Evolutionary conservation across 1,140 invertebrate species (phyloP).

Genomic region (fruit fly (Drosophila melanogaster)): DNA sequence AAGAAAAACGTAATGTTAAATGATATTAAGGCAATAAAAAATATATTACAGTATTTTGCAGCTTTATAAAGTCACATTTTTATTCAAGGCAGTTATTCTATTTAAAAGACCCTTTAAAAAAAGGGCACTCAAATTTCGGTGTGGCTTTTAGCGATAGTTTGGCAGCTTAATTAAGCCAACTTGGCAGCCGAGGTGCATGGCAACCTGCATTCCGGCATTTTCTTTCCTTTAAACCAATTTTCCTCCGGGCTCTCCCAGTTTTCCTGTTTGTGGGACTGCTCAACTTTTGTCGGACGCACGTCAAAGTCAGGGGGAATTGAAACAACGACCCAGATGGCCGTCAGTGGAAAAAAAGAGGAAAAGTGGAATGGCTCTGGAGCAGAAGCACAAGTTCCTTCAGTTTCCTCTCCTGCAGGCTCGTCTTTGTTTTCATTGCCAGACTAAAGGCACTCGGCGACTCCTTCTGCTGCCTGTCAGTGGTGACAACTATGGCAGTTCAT

Average conservation of each 20-base stretch:
- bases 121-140: conserved; percentile 29
- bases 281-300: conserved; percentile 47
- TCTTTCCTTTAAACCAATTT: conserved; percentile 13
- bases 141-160: conserved; percentile 8
- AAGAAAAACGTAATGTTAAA: no score
- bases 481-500: background rate
- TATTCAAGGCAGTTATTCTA: no score
- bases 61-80: background rate
- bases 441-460: conserved; percentile 17
- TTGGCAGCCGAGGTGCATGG: conserved; percentile 30
- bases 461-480: background rate
- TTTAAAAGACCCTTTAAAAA: background rate
- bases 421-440: conserved; percentile 36
- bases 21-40: no score
- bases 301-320: conserved; percentile 46
- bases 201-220: conserved; percentile 33
- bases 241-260: conserved; percentile 15
- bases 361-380: background rate
- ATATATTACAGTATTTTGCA: no score
- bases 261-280: conserved; percentile 17
- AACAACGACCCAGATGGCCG: conserved; percentile 48
- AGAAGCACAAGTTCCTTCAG: conserved; percentile 22
- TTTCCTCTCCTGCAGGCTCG: conserved; percentile 21
- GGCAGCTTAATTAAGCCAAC: conserved; percentile 41
- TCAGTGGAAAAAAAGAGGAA: conserved; percentile 9